phyloP scores from a whole-genome alignment of 1,140 invertebrate genomes.

The Ips typographus region DNA sequence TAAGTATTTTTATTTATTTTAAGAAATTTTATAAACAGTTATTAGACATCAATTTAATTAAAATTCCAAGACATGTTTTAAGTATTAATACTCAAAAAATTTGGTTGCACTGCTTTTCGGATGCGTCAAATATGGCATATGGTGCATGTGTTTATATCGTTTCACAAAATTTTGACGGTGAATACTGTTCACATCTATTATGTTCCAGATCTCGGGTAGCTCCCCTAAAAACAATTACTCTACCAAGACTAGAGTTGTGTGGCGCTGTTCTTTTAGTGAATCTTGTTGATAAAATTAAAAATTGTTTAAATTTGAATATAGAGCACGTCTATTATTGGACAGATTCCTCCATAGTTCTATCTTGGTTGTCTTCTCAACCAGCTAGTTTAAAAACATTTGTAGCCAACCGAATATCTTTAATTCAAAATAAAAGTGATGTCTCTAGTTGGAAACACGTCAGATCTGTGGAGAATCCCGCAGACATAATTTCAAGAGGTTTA shows the following conservation, averaged over 20 bases:
- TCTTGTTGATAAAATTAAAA: conserved; percentile 31
- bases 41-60: conserved; percentile 5
- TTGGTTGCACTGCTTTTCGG: conserved; percentile 50
- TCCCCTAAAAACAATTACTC: conserved; percentile 15
- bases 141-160: neutral
- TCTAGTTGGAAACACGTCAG: too few relatives aligned
- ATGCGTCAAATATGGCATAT: neutral
- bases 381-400: too few relatives aligned
- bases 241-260: neutral
- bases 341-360: too few relatives aligned
- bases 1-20: neutral
- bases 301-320: neutral
- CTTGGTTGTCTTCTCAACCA: too few relatives aligned
- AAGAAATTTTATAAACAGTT: conserved; percentile 1
- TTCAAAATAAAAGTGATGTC: too few relatives aligned
- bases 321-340: neutral
- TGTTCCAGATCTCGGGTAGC: neutral
- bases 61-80: conserved; percentile 14
- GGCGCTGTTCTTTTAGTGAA: neutral
- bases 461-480: too few relatives aligned
- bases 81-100: conserved; percentile 45
- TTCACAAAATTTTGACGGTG: neutral
- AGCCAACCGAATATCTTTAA: too few relatives aligned
- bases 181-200: neutral
- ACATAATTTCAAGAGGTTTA: too few relatives aligned